Evolutionary conservation across 2,113 vertebrate species (phyloP).

Genomic region (Tricholaema leucomelas): DNA sequence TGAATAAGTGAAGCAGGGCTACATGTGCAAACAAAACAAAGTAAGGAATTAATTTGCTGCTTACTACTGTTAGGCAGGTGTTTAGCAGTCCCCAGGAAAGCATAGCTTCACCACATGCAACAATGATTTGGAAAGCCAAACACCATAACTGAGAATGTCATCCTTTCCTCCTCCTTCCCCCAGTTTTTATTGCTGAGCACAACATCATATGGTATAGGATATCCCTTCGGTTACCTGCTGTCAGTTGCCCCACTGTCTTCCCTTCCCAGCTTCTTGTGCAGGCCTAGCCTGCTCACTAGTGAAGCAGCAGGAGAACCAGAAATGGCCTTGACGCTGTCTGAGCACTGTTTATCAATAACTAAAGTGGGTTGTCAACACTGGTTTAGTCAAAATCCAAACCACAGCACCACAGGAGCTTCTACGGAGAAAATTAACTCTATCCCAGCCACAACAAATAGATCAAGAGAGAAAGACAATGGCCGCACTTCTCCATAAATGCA

Average conservation of each 20-base stretch:
- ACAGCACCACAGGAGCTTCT: neutral
- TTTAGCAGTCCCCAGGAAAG: neutral
- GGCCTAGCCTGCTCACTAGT: too few relatives aligned
- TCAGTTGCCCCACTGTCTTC: too few relatives aligned
- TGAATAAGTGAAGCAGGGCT: neutral
- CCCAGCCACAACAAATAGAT: neutral
- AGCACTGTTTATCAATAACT: too few relatives aligned
- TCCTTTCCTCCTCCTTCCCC: neutral
- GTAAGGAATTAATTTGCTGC: neutral
- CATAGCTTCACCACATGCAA: neutral
- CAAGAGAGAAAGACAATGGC: neutral
- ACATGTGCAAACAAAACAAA: neutral
- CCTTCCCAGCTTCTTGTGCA: too few relatives aligned
- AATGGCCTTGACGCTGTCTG: too few relatives aligned
- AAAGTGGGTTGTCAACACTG: too few relatives aligned
- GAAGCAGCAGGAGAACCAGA: too few relatives aligned
- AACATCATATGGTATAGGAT: neutral
- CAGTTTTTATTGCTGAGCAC: neutral
- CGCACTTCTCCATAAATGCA: neutral
- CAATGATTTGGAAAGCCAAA: neutral
- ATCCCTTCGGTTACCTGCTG: too few relatives aligned
- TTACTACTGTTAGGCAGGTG: neutral
- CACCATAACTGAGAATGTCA: rapidly evolving
- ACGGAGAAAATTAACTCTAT: neutral
- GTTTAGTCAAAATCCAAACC: neutral